Base-by-base conservation (phyloP, 2,797 vertebrate species). In the Pangasius sanitwongsei region DNA sequence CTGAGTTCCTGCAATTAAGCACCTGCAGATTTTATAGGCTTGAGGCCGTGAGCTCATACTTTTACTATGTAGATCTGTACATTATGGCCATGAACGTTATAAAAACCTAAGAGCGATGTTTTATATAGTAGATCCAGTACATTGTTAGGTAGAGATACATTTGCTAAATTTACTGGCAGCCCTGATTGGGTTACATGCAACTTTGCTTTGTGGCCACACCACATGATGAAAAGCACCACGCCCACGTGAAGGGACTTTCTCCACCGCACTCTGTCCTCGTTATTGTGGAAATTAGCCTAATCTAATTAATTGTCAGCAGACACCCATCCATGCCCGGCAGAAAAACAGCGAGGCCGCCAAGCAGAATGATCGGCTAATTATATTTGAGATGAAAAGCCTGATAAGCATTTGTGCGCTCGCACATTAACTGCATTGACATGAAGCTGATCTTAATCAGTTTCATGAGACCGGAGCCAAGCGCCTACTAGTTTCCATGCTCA, bases 341-440 rank as follows among this genome's bases (percentile, higher is more conserved):
- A 90, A 89, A 97, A 97, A 92, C 97, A 97, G 97, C 96, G 96
- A 97, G 97, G 97, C 96, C 97, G 96, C 96, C 96, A 96, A 95
- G 96, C 96, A 97, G 97, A 97, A 97, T 97, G 96, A 97, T 97
- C 97, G 96, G 96, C 97, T 97, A 98, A 97, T 98, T 97, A 97
- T 97, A 97, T 97, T 97, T 97, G 97, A 97, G 97, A 97, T 97
- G 97, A 97, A 97, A 97, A 96, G 92, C 96, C 97, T 96, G 97
- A 97, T 97, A 97, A 97, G 96, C 97, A 97, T 98, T 97, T 97
- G 97, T 96, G 96, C 97, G 96, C 97, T 96, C 96, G 96, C 97
- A 97, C 97, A 97, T 98, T 97, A 91, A 97, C 81, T 44, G 81
- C 57, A 63, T n/a, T 63, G 81, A 83, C 57, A 82, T 63, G 81